phyloP scores from a whole-genome alignment of 2,888 invertebrate genomes.

The Chymomyza fuscimana region DNA sequence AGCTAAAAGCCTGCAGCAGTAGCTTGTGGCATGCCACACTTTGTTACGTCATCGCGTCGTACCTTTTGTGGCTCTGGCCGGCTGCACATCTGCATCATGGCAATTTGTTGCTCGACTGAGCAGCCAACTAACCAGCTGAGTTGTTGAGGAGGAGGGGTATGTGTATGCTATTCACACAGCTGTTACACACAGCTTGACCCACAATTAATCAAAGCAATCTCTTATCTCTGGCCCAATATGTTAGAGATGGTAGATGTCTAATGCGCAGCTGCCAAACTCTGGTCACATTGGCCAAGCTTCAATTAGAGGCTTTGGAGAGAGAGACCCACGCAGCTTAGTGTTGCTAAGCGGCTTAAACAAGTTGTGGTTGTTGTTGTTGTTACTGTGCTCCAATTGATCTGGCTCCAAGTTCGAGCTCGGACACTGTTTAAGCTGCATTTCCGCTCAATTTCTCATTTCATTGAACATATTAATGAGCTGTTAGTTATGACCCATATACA shows the following conservation, averaged over 20 bases:
- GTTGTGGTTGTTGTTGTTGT: background rate
- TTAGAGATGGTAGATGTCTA: background rate
- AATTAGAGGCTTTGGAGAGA: conserved; percentile 29
- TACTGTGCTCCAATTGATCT: background rate
- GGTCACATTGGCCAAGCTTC: conserved; percentile 39
- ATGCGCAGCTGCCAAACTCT: conserved; percentile 28
- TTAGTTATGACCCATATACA: conserved; percentile 39
- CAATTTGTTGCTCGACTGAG: conserved; percentile 68
- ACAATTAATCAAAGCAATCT: conserved; percentile 50
- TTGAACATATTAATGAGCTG: conserved; percentile 67
- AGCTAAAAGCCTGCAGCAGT: conserved; percentile 56
- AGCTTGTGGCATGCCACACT: conserved; percentile 47
- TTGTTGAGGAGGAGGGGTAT: background rate
- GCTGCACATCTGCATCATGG: conserved; percentile 42
- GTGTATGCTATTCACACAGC: background rate
- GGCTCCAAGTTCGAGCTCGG: background rate
- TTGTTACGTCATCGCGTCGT: conserved; percentile 37
- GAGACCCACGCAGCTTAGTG: conserved; percentile 33
- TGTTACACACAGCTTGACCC: conserved; percentile 30
- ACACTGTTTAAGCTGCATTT: conserved; percentile 46
- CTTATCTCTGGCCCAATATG: background rate
- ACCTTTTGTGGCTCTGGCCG: conserved; percentile 18
- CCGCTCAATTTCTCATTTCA: conserved; percentile 60
- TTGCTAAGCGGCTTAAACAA: background rate
- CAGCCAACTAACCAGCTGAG: conserved; percentile 13